A percentile compares a stretch with the other conserved stretches of the same genome.
Evolutionary conservation across 2,888 invertebrate species (phyloP).

Genomic region (Stenoptilia bipunctidactyla): DNA sequence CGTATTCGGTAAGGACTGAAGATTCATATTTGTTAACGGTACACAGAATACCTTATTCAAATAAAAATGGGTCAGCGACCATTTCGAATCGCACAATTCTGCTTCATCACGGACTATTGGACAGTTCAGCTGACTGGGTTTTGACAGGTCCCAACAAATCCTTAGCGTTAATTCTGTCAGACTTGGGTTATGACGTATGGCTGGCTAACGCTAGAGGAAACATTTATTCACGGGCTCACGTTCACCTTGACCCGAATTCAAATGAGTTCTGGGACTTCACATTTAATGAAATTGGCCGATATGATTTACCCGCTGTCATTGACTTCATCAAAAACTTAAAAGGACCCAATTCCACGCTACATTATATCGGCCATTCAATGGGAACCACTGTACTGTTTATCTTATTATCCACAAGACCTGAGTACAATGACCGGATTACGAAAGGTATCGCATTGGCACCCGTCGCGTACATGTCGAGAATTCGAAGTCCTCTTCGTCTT

Average conservation of each 20-base stretch:
- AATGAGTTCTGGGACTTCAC: slow-evolving; percentile 80
- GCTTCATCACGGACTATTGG: slow-evolving; percentile 85
- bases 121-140: slow-evolving; percentile 85
- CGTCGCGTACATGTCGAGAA: slow-evolving; percentile 75
- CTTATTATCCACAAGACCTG: slow-evolving; percentile 75
- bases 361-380: slow-evolving; percentile 93
- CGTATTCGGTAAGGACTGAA: slow-evolving; percentile 78
- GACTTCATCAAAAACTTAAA: slow-evolving; percentile 72
- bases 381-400: slow-evolving; percentile 85
- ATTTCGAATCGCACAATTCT: slow-evolving; percentile 68
- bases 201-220: slow-evolving; percentile 88
- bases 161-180: slow-evolving; percentile 76
- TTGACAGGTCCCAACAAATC: slow-evolving; percentile 75
- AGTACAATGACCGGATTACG: slow-evolving; percentile 76
- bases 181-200: slow-evolving; percentile 84
- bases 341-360: slow-evolving; percentile 47
- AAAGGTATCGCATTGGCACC: slow-evolving; percentile 80
- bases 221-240: slow-evolving; percentile 78
- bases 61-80: slow-evolving; percentile 29
- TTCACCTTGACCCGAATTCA: slow-evolving; percentile 61
- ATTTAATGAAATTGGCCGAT: slow-evolving; percentile 89
- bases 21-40: slow-evolving; percentile 88
- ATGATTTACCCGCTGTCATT: slow-evolving; percentile 89
- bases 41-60: slow-evolving; percentile 81
- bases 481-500: slow-evolving; percentile 75